A percentile compares a stretch with the other conserved stretches of the same genome.
phyloP scores from a whole-genome alignment of 2,888 invertebrate species.

The Criorhina ranunculi region DNA sequence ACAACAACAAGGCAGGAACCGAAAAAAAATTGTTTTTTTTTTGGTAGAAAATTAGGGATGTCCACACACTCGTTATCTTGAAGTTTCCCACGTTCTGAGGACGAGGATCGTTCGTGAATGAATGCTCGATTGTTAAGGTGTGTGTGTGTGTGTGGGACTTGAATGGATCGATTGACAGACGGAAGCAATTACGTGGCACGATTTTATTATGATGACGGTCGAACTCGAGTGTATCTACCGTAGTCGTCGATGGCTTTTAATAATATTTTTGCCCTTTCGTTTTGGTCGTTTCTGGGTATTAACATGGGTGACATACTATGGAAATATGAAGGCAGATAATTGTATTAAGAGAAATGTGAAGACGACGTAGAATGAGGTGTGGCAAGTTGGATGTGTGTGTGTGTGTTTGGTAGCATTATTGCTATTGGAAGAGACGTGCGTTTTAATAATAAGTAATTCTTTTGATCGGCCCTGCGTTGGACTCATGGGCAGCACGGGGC shows the following conservation, averaged over 20 bases:
- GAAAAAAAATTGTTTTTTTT: slow-evolving; percentile 11
- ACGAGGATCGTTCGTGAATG: slow-evolving; percentile 48
- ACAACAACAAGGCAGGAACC: slow-evolving; percentile 32
- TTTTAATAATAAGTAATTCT: slow-evolving; percentile 25
- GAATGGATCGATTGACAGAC: slow-evolving; percentile 36
- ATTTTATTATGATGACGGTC: slow-evolving; percentile 53
- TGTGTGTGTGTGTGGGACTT: slow-evolving; percentile 20
- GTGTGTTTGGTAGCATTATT: slow-evolving; percentile 29
- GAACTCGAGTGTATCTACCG: slow-evolving; percentile 8
- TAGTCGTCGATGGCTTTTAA: slow-evolving; percentile 5
- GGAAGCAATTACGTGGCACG: slow-evolving; percentile 66
- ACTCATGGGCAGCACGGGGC: slow-evolving; percentile 55
- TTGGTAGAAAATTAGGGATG: slow-evolving; percentile 63
- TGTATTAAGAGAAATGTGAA: slow-evolving; percentile 31
- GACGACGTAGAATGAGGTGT: slow-evolving; percentile 49
- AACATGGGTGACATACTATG: slow-evolving; percentile 52
- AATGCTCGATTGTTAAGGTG: slow-evolving; percentile 35
- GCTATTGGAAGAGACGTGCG: slow-evolving; percentile 18
- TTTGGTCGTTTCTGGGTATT: slow-evolving; percentile 5
- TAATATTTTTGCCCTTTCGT: slow-evolving; percentile 22
- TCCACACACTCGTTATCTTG: slow-evolving; percentile 53
- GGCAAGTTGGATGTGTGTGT: slow-evolving; percentile 59
- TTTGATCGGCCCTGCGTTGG: slow-evolving; percentile 5
- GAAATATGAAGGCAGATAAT: slow-evolving; percentile 50
- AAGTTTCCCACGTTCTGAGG: slow-evolving; percentile 68